Evolutionary conservation across 2,888 invertebrate species (phyloP).

Genomic region (Cantharis lateralis): DNA sequence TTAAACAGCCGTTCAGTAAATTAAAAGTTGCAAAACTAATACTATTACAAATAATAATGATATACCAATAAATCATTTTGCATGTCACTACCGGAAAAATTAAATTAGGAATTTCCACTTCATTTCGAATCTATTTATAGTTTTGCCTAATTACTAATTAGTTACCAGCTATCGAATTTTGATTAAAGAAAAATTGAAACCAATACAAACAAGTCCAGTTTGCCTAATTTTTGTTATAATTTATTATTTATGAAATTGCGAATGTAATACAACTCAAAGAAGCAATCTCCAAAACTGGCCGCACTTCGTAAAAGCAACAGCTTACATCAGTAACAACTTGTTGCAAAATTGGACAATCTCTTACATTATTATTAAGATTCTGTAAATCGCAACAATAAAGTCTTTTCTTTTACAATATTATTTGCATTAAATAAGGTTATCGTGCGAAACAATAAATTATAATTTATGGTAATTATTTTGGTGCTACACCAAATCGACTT

Average conservation of each 20-base stretch:
- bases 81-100: background rate
- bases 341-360: background rate
- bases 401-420: background rate
- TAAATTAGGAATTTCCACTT: background rate
- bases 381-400: background rate
- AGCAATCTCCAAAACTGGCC: background rate
- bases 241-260: background rate
- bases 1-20: too few relatives aligned
- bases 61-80: background rate
- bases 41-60: background rate
- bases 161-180: background rate
- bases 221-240: background rate
- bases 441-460: background rate
- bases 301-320: too few relatives aligned
- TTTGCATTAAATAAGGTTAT: background rate
- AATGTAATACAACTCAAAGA: background rate
- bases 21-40: background rate
- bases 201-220: background rate
- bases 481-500: background rate
- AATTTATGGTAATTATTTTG: too few relatives aligned
- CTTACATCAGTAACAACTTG: background rate
- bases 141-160: background rate
- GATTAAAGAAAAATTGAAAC: background rate
- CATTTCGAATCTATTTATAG: background rate
- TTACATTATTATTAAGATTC: background rate